phyloP scores from a whole-genome alignment of 2,797 vertebrate species.

The Paedocypris micromegethes region DNA sequence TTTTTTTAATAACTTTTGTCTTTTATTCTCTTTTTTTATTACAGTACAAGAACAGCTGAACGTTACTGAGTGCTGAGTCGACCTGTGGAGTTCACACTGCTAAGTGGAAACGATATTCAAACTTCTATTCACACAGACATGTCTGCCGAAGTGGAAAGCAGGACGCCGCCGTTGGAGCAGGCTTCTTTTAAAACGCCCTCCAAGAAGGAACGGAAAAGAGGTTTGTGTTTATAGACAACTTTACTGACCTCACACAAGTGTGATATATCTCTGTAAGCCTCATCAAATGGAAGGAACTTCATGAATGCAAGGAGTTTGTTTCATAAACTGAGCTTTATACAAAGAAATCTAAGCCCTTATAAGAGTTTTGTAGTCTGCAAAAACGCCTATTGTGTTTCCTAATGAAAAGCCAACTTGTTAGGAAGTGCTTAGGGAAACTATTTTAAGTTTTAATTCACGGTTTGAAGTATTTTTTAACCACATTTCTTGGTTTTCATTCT shows the following conservation, averaged over 20 bases:
- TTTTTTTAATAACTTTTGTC: background rate
- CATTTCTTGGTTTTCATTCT: no score
- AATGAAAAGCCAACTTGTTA: slow-evolving; percentile 38
- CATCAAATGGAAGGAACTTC: slow-evolving; percentile 3
- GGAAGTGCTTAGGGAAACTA: slow-evolving; percentile 3
- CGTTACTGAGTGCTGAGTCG: slow-evolving; percentile 46
- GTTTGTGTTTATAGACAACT: slow-evolving; percentile 52
- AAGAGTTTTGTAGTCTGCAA: slow-evolving; percentile 16
- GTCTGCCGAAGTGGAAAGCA: slow-evolving; percentile 73
- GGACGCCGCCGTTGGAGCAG: slow-evolving; percentile 60
- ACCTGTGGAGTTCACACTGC: slow-evolving; percentile 35
- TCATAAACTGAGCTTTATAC: slow-evolving; percentile 12
- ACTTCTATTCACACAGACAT: slow-evolving; percentile 54
- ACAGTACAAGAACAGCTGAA: slow-evolving; percentile 41
- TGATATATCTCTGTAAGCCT: slow-evolving; percentile 4
- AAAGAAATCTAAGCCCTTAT: slow-evolving; percentile 18
- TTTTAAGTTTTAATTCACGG: slow-evolving; percentile 4
- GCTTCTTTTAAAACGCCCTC: slow-evolving; percentile 61
- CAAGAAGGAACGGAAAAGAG: slow-evolving; percentile 82
- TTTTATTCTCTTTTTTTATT: slow-evolving; percentile 21
- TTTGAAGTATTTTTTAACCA: background rate
- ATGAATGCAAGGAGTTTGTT: no score
- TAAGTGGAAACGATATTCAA: slow-evolving; percentile 35
- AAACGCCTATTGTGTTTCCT: slow-evolving; percentile 14
- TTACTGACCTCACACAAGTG: slow-evolving; percentile 1